These are phyloP conservation scores for Manduca sexta DNA, from an alignment of 1,140 invertebrate species.

Conservation along the genomic window DNA sequence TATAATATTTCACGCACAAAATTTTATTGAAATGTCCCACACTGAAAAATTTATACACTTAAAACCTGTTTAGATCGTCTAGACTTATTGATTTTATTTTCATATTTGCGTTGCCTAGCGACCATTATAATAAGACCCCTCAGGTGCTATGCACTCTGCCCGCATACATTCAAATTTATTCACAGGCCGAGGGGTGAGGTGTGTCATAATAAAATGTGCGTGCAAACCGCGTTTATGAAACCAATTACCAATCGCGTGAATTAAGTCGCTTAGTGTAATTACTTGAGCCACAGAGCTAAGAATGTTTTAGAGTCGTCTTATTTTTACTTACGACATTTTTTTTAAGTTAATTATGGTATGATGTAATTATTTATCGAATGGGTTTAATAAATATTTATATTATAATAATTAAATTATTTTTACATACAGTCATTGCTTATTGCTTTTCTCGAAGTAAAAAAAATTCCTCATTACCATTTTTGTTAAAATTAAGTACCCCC, in stretches of 20 bases:
- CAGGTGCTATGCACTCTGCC: conserved; percentile 1
- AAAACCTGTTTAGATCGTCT: conserved; percentile 18
- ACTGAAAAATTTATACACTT: conserved; percentile 15
- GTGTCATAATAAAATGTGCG: conserved; percentile 14
- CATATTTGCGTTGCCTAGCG: conserved; percentile 12
- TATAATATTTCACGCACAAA: no score
- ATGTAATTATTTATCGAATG: no score
- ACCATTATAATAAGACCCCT: conserved; percentile 15
- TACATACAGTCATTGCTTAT: no score
- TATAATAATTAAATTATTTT: no score
- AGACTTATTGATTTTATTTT: conserved; percentile 25
- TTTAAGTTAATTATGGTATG: no score
- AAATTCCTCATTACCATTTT: no score
- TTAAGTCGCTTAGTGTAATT: conserved; percentile 18
- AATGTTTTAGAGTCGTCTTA: conserved; percentile 13
- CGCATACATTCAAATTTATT: not conserved
- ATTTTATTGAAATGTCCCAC: no score
- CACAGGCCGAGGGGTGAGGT: not conserved
- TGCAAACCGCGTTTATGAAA: conserved; percentile 26
- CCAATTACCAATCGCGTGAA: conserved; percentile 35
- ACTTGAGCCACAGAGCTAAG: conserved; percentile 15
- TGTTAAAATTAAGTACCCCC: no score
- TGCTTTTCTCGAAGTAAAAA: no score
- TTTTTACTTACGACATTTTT: not conserved
- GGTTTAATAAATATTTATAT: no score